Evolutionary conservation across 2,888 invertebrate species (phyloP).

Genomic region (Coenonympha glycerion): DNA sequence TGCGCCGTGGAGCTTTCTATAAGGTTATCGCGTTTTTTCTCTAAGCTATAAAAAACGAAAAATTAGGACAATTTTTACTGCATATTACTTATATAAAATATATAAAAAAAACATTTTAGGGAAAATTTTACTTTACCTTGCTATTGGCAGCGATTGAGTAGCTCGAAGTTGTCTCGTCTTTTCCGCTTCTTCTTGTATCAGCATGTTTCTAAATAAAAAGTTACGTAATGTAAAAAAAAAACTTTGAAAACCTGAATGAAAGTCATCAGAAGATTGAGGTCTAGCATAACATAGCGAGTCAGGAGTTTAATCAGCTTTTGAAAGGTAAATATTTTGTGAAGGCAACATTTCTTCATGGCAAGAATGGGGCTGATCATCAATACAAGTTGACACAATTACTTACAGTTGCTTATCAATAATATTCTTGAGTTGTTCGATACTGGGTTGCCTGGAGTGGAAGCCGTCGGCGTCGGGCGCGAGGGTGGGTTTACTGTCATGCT

Average conservation of each 20-base stretch:
- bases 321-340: too few relatives aligned
- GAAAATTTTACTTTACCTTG: constrained; percentile 34
- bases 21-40: constrained; percentile 42
- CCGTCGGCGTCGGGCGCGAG: constrained; percentile 40
- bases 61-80: too few relatives aligned
- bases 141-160: constrained; percentile 65
- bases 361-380: too few relatives aligned
- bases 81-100: neutral
- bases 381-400: too few relatives aligned
- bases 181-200: constrained; percentile 60
- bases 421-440: constrained; percentile 50
- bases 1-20: constrained; percentile 45
- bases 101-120: neutral
- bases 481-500: constrained; percentile 57
- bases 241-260: too few relatives aligned
- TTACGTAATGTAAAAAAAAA: neutral
- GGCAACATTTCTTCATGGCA: neutral
- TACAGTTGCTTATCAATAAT: constrained; percentile 48
- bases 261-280: too few relatives aligned
- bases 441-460: constrained; percentile 39
- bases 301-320: too few relatives aligned
- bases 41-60: constrained; percentile 36
- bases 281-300: too few relatives aligned
- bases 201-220: constrained; percentile 39
- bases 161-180: constrained; percentile 63